Evolutionary conservation across 2,888 invertebrate genomes (phyloP), one percentile per base, ranked within the genome.

Genomic region (Orthonevra nobilis): DNA sequence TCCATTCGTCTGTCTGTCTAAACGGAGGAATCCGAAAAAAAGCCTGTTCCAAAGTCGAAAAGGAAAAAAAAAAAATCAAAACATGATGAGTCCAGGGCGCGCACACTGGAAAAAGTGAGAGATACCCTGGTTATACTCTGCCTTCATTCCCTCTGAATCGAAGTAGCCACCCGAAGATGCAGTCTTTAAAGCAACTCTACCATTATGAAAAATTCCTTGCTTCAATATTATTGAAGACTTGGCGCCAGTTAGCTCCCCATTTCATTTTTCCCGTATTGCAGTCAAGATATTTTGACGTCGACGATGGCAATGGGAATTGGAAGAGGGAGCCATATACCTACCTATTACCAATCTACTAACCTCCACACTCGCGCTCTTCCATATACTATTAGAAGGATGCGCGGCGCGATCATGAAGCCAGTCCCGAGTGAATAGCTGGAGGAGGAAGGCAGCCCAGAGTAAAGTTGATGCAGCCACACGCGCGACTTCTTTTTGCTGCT

Each of bases 181-280:
- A 32, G 32, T 56, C 36, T 36, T 19, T 38, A 20, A 14, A 9
- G 44, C 61, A 50, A 63, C 69, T 70, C 72, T 79, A 26, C 61
- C 73, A 79, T 79, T 79, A 79, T 79, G 79, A 79, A 72, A 79
- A 79, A 79, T 79, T 83, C 73, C 74, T 83, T 81, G 64, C 84
- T 82, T 79, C 81, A 84, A 81, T 86, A 86, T 83, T 87, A 87
- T 87, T 87, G 87, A 87, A 87, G 86, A 87, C 86, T 87, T 87
- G 87, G 87, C 87, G 87, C 87, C 87, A 87, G 87, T 87, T 86
- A 86, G 86, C 86, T 86, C 61, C 79, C 61, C 79, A 79, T 73
- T 79, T 79, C 66, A 77, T 70, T 77, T 70, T 77, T 32, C 48
- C 38, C 42, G 28, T 44, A 46, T 23, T 44, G 38, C 38, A 20